These are phyloP conservation scores for Chrosomus eos DNA, from an alignment of 2,797 vertebrate genomes.

Conservation along the genomic window DNA sequence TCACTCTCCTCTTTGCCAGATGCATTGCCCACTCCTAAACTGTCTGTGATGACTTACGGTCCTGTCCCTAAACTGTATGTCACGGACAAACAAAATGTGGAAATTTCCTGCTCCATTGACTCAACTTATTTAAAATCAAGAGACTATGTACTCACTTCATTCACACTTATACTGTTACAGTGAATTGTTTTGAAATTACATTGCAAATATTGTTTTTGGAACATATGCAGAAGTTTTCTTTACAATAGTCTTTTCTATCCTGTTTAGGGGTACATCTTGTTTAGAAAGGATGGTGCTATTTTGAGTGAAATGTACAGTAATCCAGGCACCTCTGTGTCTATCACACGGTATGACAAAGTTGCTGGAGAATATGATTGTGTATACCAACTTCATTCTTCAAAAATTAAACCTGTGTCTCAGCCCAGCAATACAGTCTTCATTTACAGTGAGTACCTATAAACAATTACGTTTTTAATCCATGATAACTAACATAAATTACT, in stretches of 20 bases:
- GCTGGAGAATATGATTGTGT: slow-evolving; percentile 51
- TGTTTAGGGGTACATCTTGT: slow-evolving; percentile 33
- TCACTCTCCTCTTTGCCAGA: slow-evolving; percentile 31
- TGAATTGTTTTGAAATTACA: neutral
- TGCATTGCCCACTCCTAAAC: slow-evolving; percentile 48
- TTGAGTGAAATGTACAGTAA: fast-evolving
- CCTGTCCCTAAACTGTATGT: slow-evolving; percentile 8
- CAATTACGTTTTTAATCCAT: neutral
- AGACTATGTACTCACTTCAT: slow-evolving; percentile 2
- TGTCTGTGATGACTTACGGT: slow-evolving; percentile 21
- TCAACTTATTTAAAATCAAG: slow-evolving; percentile 8
- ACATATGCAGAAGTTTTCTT: neutral
- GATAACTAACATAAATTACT: neutral
- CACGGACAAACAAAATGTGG: slow-evolving; percentile 40
- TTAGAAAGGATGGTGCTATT: neutral
- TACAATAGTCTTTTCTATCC: neutral
- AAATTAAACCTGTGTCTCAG: neutral
- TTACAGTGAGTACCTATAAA: slow-evolving; percentile 49
- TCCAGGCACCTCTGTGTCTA: neutral
- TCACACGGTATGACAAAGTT: neutral
- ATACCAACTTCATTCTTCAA: neutral
- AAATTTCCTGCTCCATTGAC: slow-evolving; percentile 46
- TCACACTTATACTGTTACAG: neutral
- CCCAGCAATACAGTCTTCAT: slow-evolving; percentile 53
- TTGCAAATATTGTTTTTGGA: neutral